These are phyloP conservation scores for Drosophila hydei DNA, from an alignment of 1,140 invertebrate genomes.

Conservation along the genomic window DNA sequence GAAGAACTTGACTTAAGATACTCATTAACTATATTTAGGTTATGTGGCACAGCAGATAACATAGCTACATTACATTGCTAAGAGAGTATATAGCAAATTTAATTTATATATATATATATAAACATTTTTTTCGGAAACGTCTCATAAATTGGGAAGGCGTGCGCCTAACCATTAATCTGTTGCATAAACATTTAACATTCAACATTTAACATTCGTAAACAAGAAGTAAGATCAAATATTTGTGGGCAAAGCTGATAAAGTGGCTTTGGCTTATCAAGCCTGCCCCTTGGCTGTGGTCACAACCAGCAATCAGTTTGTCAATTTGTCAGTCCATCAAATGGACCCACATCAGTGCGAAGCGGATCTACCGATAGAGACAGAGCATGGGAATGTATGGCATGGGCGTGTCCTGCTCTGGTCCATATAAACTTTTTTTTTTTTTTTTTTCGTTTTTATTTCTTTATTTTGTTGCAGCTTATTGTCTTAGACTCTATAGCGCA, in stretches of 20 bases:
- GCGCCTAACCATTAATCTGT: conserved; percentile 78
- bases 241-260: conserved; percentile 58
- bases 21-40: too few species aligned
- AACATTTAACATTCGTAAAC: conserved; percentile 52
- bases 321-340: conserved; percentile 44
- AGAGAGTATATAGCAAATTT: too few species aligned
- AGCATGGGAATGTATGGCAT: neutral
- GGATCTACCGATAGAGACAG: neutral
- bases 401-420: neutral
- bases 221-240: conserved; percentile 69
- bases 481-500: too few species aligned
- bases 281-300: conserved; percentile 8
- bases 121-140: conserved; percentile 18
- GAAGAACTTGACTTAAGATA: too few species aligned
- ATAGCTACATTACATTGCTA: too few species aligned
- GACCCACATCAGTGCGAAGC: conserved; percentile 54
- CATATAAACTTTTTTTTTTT: neutral
- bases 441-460: conserved; percentile 14
- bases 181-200: conserved; percentile 68
- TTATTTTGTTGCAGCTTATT: neutral
- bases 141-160: conserved; percentile 56
- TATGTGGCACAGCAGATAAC: too few species aligned
- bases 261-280: conserved; percentile 52
- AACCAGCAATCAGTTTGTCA: conserved; percentile 59
- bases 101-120: neutral